Percentiles rank a stretch among this genome's conserved stretches.
These are phyloP conservation scores for Corvus hawaiiensis DNA, from an alignment of 2,113 vertebrate species.

Conservation along the genomic window DNA sequence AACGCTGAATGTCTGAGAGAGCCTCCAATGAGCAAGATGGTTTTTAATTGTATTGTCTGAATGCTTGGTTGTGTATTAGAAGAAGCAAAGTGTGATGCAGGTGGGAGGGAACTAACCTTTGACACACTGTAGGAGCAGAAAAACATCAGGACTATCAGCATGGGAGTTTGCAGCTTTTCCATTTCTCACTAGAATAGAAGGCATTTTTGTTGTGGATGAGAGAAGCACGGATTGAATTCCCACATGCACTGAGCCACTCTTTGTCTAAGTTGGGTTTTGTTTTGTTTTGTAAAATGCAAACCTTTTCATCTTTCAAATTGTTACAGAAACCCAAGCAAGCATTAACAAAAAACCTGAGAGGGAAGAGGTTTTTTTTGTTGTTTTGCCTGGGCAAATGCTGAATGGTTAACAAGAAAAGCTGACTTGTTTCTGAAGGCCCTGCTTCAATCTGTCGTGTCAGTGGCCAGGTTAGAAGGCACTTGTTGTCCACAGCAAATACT, in stretches of 20 bases:
- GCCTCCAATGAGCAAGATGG: slow-evolving; percentile 1
- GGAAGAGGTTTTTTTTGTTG: background rate
- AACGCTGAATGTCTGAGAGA: background rate
- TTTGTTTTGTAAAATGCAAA: background rate
- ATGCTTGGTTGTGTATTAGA: slow-evolving; percentile 4
- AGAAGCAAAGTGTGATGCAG: slow-evolving; percentile 18
- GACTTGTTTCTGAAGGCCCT: background rate
- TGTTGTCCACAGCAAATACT: background rate
- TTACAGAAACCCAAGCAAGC: background rate
- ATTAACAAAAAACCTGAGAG: background rate
- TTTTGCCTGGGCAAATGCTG: background rate
- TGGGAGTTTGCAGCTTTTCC: slow-evolving; percentile 47
- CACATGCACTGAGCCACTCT: background rate
- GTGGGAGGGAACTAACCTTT: slow-evolving; percentile 50
- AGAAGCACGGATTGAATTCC: slow-evolving; percentile 28
- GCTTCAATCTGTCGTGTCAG: background rate
- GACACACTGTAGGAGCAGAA: slow-evolving; percentile 4
- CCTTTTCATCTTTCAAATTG: slow-evolving; percentile 32
- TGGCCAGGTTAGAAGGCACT: background rate
- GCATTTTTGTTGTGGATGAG: slow-evolving; percentile 27
- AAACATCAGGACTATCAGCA: slow-evolving; percentile 17
- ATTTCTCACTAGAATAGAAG: slow-evolving; percentile 19
- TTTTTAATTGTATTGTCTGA: slow-evolving; percentile 23
- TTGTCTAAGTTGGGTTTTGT: background rate
- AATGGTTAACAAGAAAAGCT: background rate